A percentile compares a stretch with the other conserved stretches of the same genome.
These are phyloP conservation scores for Sciurus niger DNA, from an alignment of 2,113 vertebrate species.

Conservation along the genomic window DNA sequence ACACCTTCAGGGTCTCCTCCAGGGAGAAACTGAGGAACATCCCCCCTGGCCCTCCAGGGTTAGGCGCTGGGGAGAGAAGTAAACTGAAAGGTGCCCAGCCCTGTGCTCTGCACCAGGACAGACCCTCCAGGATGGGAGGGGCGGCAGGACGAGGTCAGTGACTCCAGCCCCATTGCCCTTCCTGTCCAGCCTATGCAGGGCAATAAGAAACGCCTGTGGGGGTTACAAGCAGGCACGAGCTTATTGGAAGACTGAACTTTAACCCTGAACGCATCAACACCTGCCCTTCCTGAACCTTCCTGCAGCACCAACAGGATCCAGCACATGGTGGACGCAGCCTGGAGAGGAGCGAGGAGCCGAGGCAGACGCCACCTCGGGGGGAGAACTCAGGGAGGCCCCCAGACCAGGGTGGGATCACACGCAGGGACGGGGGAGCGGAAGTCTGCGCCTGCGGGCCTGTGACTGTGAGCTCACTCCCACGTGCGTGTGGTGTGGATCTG, in stretches of 20 bases:
- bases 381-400: too few species aligned
- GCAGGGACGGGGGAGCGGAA: rapidly evolving
- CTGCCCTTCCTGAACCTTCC: neutral
- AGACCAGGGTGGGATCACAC: too few species aligned
- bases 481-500: too few species aligned
- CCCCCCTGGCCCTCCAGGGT: too few species aligned
- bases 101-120: too few species aligned
- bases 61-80: neutral
- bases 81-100: neutral
- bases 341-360: too few species aligned
- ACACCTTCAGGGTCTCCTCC: neutral
- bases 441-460: neutral
- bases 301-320: too few species aligned
- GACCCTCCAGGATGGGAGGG: neutral
- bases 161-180: neutral
- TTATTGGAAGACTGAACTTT: neutral
- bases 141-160: too few species aligned
- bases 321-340: too few species aligned
- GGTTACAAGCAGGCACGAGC: neutral
- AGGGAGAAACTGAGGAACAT: neutral
- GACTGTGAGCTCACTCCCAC: too few species aligned
- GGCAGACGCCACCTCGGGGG: neutral
- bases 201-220: neutral
- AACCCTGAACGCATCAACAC: rapidly evolving
- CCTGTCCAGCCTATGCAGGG: too few species aligned